Conservation (phyloP, 2,113 vertebrate species). For the Cyphomyrus discorhynchus region DNA sequence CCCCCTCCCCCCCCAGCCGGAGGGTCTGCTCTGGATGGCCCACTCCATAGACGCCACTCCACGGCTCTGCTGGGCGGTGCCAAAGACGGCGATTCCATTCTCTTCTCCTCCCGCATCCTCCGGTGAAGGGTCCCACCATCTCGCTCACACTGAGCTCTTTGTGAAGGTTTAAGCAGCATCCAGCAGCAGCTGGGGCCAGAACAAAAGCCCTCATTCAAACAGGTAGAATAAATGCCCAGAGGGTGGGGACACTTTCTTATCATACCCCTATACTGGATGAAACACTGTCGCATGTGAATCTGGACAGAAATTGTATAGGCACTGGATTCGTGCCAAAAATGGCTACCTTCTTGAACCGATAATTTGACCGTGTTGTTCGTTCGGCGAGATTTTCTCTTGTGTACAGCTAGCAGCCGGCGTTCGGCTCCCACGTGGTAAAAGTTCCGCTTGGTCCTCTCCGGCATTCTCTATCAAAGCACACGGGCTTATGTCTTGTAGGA, state of each 20-base stretch:
- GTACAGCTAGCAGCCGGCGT: neutral
- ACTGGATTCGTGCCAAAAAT: neutral
- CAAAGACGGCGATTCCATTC: neutral
- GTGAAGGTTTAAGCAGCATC: neutral
- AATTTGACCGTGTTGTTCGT: neutral
- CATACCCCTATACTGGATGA: neutral
- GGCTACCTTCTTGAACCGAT: neutral
- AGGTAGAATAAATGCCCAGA: conserved; percentile 2
- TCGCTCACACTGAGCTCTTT: conserved; percentile 19
- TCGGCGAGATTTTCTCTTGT: neutral
- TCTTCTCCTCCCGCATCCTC: neutral
- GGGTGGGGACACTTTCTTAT: conserved; percentile 10
- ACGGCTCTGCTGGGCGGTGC: neutral
- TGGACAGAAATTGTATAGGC: neutral
- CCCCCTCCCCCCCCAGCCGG: neutral
- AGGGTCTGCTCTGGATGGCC: neutral
- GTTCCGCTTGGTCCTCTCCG: neutral
- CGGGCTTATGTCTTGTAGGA: neutral
- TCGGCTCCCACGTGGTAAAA: neutral
- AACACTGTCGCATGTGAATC: neutral
- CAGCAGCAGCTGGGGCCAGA: conserved; percentile 2
- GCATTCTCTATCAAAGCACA: neutral
- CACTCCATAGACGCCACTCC: neutral
- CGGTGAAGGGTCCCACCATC: neutral
- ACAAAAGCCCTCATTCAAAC: conserved; percentile 13